These are phyloP conservation scores for rat (Rattus norvegicus) DNA, from an alignment of 2,113 vertebrate species.

Conservation along the genomic window DNA sequence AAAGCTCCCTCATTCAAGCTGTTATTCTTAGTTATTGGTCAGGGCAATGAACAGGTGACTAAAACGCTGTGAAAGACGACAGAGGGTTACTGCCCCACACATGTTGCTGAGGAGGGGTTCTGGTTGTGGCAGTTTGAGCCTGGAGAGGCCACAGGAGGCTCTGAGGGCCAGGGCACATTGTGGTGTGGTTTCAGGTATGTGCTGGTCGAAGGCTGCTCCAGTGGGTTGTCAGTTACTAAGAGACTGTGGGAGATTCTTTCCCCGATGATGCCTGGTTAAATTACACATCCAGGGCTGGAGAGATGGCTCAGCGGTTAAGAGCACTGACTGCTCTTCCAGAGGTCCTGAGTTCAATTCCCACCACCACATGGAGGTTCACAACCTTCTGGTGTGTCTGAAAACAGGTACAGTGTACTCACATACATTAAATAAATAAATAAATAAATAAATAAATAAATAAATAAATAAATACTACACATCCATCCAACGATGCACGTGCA, in stretches of 20 bases:
- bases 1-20: too few species aligned
- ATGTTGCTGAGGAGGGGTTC: background rate
- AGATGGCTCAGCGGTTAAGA: too few species aligned
- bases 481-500: background rate
- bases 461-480: background rate
- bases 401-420: too few species aligned
- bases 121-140: background rate
- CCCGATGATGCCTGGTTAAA: background rate
- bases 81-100: background rate
- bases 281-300: background rate
- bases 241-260: background rate
- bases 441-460: too few species aligned
- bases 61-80: background rate
- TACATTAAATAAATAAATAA: too few species aligned
- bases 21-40: background rate
- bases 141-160: background rate
- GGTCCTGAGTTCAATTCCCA: too few species aligned
- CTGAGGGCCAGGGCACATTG: background rate
- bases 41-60: background rate
- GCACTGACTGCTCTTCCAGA: too few species aligned
- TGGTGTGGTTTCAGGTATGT: background rate
- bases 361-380: too few species aligned
- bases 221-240: background rate
- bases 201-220: background rate
- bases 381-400: too few species aligned